A percentile compares a stretch with the other conserved stretches of the same genome.
Conservation (phyloP, 2,888 invertebrate species). For the Pasiphila rectangulata region DNA sequence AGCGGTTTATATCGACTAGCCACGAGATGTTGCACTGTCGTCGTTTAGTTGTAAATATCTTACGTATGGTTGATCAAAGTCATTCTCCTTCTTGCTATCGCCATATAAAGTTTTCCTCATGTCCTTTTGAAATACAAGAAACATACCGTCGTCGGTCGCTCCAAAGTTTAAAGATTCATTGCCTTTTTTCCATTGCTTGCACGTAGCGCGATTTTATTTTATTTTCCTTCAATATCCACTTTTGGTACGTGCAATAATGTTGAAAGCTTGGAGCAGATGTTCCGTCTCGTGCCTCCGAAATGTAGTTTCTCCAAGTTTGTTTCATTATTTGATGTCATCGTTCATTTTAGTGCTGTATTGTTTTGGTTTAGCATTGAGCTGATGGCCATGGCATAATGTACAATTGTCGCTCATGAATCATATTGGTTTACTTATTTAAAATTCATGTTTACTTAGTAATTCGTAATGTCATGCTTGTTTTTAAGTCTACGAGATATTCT, state of each 20-base stretch:
- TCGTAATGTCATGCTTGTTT: neutral
- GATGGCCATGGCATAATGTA: conserved; percentile 3
- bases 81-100: conserved; percentile 5
- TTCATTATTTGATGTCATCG: conserved; percentile 34
- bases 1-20: neutral
- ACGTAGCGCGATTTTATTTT: conserved; percentile 20
- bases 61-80: conserved; percentile 3
- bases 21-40: neutral
- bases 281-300: conserved; percentile 16
- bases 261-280: conserved; percentile 21
- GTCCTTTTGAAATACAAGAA: conserved; percentile 17
- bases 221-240: conserved; percentile 21
- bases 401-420: conserved; percentile 28
- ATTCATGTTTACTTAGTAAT: conserved; percentile 7
- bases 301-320: conserved; percentile 25
- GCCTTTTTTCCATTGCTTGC: conserved; percentile 18
- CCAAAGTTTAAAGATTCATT: conserved; percentile 20
- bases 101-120: conserved; percentile 4
- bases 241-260: conserved; percentile 22
- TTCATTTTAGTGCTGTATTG: conserved; percentile 30
- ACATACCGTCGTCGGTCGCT: conserved; percentile 18
- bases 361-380: conserved; percentile 33
- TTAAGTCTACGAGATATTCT: too few species aligned
- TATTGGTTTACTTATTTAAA: conserved; percentile 16
- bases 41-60: too few species aligned